Conservation (phyloP, 2,888 invertebrate genomes). For the Apoderus coryli region DNA sequence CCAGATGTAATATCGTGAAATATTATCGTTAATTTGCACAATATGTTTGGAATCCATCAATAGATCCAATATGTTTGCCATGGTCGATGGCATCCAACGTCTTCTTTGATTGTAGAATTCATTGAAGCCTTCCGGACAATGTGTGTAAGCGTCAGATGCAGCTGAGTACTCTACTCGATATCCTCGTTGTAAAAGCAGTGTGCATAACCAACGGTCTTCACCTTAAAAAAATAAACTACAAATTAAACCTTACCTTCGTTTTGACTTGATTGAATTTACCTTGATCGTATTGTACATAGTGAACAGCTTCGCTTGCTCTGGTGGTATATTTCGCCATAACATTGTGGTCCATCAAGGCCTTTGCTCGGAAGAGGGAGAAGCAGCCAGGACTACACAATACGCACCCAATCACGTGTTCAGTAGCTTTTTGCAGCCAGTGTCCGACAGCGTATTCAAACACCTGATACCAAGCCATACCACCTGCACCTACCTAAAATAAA, state of each 20-base stretch:
- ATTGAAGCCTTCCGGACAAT: constrained; percentile 82
- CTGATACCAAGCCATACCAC: constrained; percentile 34
- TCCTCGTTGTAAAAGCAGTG: constrained; percentile 77
- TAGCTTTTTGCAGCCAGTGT: constrained; percentile 87
- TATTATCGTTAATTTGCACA: constrained; percentile 73
- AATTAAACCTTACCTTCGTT: not conserved
- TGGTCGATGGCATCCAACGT: constrained; percentile 92
- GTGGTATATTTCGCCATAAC: constrained; percentile 82
- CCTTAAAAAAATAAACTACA: constrained; percentile 33
- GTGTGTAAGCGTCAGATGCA: constrained; percentile 88
- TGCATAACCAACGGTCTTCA: constrained; percentile 95
- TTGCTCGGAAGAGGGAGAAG: constrained; percentile 78
- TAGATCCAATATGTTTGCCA: constrained; percentile 87
- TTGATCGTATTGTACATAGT: constrained; percentile 87
- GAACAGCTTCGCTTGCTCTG: constrained; percentile 58
- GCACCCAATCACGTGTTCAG: constrained; percentile 80
- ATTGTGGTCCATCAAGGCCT: constrained; percentile 80
- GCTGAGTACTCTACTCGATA: constrained; percentile 90
- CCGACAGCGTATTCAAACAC: constrained; percentile 85
- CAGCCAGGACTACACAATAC: constrained; percentile 87
- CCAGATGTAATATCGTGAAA: constrained; percentile 63
- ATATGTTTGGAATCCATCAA: constrained; percentile 64
- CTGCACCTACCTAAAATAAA: constrained; percentile 39
- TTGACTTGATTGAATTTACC: constrained; percentile 33
- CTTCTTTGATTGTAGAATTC: constrained; percentile 92